Evolutionary conservation across 2,113 vertebrate genomes (phyloP), one percentile per base, ranked within the genome.

Genomic region (Seriola rivoliana): DNA sequence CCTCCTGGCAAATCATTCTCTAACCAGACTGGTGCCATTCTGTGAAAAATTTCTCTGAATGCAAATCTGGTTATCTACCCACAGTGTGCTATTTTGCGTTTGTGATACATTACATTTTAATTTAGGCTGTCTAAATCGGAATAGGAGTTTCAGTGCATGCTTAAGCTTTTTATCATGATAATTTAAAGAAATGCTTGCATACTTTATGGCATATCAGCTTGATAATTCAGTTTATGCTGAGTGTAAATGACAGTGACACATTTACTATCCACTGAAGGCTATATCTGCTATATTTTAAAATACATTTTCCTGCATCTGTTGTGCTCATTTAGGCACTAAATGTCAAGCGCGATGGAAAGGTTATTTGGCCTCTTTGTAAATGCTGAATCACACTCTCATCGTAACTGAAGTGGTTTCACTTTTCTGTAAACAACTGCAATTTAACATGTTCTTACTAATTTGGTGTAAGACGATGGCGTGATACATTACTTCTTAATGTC

Each of bases 291-390:
- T 75, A 58, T 59, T 55, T 38, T 19, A 13, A n/a, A 23, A 12
- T 19, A 38, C 3, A 9, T 57, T 40, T 23, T 44, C 44, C 14
- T 46, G n/a, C n/a, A 38, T 58, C 44, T 67, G 4, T n/a, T 11
- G n/a, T 19, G 23, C 44, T 85, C 42, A 48, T 74, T 67, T 42
- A 36, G 17, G 19, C 62, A 52, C 58, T 40, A 73, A 69, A 75
- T 80, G 40, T 54, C 68, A 34, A 81, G 71, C 50, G 25, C 2
- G 7, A 34, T 21, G 16, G 23, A 81, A 73, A 79, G 58, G 48
- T 63, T 52, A 50, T 64, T 17, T 23, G 36, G 34, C 48, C 6
- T 78, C n/a, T 63, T 9, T 2, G 25, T 65, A 19, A 59, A 59
- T 14, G 29, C 52, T 74, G 75, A 70, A 52, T 82, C 55, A 60